phyloP scores from a whole-genome alignment of 2,888 invertebrate genomes.

The Callimorpha dominula region DNA sequence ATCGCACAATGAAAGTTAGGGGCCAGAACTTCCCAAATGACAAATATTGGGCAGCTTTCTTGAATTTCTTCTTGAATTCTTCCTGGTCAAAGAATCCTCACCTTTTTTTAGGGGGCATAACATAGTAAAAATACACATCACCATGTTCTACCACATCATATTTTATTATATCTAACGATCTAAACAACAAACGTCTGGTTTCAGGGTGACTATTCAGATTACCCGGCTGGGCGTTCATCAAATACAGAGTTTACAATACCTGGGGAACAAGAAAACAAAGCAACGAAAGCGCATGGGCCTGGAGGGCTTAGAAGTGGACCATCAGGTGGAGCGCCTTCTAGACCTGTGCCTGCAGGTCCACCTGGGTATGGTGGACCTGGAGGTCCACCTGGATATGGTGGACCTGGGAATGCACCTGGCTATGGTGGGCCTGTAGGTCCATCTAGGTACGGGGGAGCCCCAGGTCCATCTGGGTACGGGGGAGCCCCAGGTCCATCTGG shows the following conservation, averaged over 20 bases:
- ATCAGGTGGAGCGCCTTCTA: background rate
- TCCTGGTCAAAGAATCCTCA: too few species aligned
- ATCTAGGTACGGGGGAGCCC: background rate
- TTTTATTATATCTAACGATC: background rate
- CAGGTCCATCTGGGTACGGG: background rate
- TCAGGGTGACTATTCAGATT: slow-evolving; percentile 8
- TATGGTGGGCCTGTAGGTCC: background rate
- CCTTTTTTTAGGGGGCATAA: too few species aligned
- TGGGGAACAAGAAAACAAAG: background rate
- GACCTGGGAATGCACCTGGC: background rate
- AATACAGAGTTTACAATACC: background rate
- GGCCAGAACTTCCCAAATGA: too few species aligned
- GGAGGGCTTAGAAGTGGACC: slow-evolving; percentile 1
- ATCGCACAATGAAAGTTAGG: too few species aligned
- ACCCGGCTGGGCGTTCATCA: background rate
- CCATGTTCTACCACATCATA: background rate
- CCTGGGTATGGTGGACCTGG: background rate
- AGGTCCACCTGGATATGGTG: background rate
- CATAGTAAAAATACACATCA: too few species aligned
- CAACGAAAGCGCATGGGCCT: background rate
- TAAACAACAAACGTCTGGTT: background rate
- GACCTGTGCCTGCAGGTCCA: background rate
- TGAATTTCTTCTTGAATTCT: too few species aligned
- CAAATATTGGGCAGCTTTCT: too few species aligned
- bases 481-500: background rate